phyloP scores from a whole-genome alignment of 2,113 vertebrate genomes.

The Rhizomys pruinosus region DNA sequence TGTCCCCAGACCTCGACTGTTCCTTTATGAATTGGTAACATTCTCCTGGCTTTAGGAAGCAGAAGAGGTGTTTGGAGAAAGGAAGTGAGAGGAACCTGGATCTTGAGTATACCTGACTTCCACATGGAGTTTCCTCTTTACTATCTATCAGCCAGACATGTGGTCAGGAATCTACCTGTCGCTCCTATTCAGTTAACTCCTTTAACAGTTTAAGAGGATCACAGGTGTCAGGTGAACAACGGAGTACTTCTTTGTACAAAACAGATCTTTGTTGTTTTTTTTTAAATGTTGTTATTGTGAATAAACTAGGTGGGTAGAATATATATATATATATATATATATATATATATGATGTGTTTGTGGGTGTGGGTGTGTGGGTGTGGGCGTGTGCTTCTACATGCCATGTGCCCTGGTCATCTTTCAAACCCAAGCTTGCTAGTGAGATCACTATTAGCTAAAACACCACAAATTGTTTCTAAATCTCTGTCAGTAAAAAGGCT shows the following conservation, averaged over 20 bases:
- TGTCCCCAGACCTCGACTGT: no score
- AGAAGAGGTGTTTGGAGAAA: not conserved
- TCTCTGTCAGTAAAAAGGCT: not conserved
- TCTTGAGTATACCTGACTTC: not conserved
- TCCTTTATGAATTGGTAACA: constrained; percentile 38
- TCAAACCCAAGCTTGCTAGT: not conserved
- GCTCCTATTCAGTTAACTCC: not conserved
- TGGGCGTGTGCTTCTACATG: no score
- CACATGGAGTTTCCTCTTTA: not conserved
- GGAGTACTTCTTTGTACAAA: not conserved
- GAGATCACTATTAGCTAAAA: not conserved
- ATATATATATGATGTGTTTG: no score
- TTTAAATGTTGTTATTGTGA: constrained; percentile 8
- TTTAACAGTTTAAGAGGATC: constrained; percentile 1
- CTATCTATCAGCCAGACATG: not conserved
- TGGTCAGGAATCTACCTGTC: not conserved
- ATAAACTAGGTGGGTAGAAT: not conserved
- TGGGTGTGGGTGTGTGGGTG: no score
- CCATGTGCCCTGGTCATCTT: no score
- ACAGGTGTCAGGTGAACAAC: not conserved
- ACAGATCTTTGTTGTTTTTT: not conserved
- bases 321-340: no score
- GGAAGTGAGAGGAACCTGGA: not conserved
- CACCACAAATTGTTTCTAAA: not conserved
- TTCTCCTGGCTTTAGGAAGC: not conserved